phyloP scores from a whole-genome alignment of 2,888 invertebrate species.

The Mycalesis mineus region DNA sequence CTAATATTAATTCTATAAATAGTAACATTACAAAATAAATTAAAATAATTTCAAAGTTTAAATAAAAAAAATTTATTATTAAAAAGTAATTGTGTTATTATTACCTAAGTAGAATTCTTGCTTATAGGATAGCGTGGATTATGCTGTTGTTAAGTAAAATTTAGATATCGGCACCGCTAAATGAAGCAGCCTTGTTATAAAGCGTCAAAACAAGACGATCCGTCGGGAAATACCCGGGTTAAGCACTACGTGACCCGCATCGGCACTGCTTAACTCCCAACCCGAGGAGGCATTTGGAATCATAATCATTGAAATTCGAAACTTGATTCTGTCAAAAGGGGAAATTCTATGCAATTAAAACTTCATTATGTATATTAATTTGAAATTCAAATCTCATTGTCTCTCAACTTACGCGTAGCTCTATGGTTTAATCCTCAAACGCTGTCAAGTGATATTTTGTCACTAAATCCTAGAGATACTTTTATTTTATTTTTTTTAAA shows the following conservation, averaged over 20 bases:
- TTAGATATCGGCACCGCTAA: constrained; percentile 6
- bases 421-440: neutral
- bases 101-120: too few species aligned
- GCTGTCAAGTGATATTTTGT: neutral
- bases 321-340: constrained; percentile 19
- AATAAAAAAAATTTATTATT: too few species aligned
- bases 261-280: constrained; percentile 52
- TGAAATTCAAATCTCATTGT: neutral
- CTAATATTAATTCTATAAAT: too few species aligned
- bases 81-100: too few species aligned
- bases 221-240: constrained; percentile 51
- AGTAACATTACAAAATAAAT: too few species aligned
- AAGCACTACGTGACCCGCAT: constrained; percentile 56
- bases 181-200: constrained; percentile 38
- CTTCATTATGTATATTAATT: constrained; percentile 6
- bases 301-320: constrained; percentile 42
- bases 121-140: too few species aligned
- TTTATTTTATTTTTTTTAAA: too few species aligned
- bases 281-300: constrained; percentile 60
- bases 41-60: too few species aligned
- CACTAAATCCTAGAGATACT: too few species aligned
- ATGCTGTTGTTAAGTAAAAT: too few species aligned
- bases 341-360: constrained; percentile 22
- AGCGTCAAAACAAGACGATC: constrained; percentile 65
- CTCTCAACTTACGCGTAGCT: neutral